Base-by-base conservation (phyloP, 2,113 vertebrate species). In the Oncorhynchus tshawytscha region DNA sequence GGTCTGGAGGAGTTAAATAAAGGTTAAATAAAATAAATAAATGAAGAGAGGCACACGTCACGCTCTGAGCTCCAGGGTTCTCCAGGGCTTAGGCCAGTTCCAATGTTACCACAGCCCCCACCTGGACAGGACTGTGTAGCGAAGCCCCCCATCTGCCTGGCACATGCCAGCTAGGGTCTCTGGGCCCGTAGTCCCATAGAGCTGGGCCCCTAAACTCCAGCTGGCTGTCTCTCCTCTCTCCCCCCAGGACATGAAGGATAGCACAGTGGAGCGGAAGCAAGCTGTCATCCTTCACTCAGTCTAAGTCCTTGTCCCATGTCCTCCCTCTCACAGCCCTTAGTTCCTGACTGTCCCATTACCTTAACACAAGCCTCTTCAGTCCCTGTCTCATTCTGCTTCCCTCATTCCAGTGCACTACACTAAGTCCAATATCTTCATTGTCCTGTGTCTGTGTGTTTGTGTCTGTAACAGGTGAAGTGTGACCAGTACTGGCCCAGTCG, bases 401-500 rank as follows among this genome's bases (percentile, higher is more conserved):
- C 39, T 45, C 9, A 11, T 45, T 45, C 11, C 16, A 54, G 25
- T 69, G 73, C 64, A 72, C 64, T 4, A 66, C 15, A 25, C 24
- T 12, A 66, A 64, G 39, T 45, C 1, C 39, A 11, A 12, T 45
- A 25, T 67, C 20, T 27, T 13, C 0, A 22, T 29, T 67, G 65
- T 16, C 16, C 66, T 77, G 45, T 81, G 77, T 24, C 22, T 57
- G 68, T 67, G 59, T 69, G 64, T 83, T 9, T 77, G 0, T 45
- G 39, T 45, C 9, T 45, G 39, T 45, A 45, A 45, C 81, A 98
- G 97, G 95, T 99, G 1, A 99, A 98, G 82, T 98, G 97, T 87
- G 97, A 99, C 83, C 97, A 99, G 91, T 99, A 99, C 81, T 99
- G 97, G 97, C 97, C 97, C 0, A 92, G 91, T 76, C 94, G 97